Base-by-base conservation (phyloP, 2,888 invertebrate species). In the Suillia variegata region DNA sequence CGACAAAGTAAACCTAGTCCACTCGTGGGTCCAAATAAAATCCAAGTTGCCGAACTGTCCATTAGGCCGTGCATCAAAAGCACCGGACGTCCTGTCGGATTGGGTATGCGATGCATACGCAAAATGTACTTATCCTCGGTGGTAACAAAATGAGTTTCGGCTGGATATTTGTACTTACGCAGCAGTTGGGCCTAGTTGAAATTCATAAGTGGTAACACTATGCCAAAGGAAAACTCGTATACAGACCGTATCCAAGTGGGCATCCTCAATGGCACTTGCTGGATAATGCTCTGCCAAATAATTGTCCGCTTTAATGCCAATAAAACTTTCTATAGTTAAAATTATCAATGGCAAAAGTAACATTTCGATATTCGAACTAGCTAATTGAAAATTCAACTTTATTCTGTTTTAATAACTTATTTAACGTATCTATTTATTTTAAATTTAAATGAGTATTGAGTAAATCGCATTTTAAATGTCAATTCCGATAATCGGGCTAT, bases 121-220 rank as follows among this genome's bases (percentile, higher is more conserved):
- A 94, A 80, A 6, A 90, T 85, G 71, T 92, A 94, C 0, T 90
- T 90, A 82, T 94, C 94, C 12, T 83, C 72, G 0, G 94, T 93
- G 13, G 81, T 81, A 0, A 89, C 85, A 1, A 71, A 74, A 70
- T 91, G 88, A 0, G 81, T 82, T 75, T 91, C 89, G 0, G 84
- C 77, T 0, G 84, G 83, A 73, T 90, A 91, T 0, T 86, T 84
- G 68, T 89, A 86, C 67, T 87, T 86, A n/a, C 68, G 33, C 0
- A 80, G 61, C 0, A 80, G 52, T 13, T 70, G 63, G 0, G 68
- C 67, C 79, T 79, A n/a, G 15, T 34, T 2, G 13, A 2, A 4
- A 33, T 34, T 17, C 15, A 3, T 22, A 45, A 17, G 5, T 20
- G 13, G 17, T 24, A 2, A n/a, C n/a, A n/a, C n/a, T n/a, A n/a